These are phyloP conservation scores for Boulengeromyrus knoepffleri DNA, from an alignment of 2,113 vertebrate species.

Conservation along the genomic window DNA sequence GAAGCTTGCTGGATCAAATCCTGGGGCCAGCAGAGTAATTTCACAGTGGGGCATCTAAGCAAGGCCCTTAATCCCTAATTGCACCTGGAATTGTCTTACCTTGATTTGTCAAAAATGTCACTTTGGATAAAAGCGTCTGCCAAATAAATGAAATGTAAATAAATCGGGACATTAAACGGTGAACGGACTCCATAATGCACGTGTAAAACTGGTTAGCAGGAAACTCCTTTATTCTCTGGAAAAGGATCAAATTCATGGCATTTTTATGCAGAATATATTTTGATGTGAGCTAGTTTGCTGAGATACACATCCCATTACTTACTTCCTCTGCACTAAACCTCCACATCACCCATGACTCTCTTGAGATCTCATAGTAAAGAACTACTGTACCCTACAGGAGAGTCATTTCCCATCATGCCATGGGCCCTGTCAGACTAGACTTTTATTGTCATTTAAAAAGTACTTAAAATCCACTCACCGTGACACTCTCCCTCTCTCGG, in stretches of 20 bases:
- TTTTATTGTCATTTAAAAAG: neutral
- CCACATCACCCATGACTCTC: neutral
- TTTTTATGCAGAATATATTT: neutral
- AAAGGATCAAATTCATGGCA: neutral
- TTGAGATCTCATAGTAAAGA: neutral
- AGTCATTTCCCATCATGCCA: neutral
- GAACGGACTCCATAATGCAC: neutral
- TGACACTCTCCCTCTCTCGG: neutral
- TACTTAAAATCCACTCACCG: neutral
- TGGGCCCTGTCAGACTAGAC: neutral
- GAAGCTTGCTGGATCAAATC: neutral
- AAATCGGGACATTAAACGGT: neutral
- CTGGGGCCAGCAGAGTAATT: neutral
- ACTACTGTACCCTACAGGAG: neutral
- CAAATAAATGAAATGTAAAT: neutral
- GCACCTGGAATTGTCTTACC: neutral
- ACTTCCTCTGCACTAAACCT: neutral
- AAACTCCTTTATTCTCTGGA: neutral
- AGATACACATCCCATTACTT: neutral
- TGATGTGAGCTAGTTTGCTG: neutral
- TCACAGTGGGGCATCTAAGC: neutral
- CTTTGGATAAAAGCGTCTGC: neutral
- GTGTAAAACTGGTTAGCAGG: neutral
- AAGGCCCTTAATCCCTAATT: neutral
- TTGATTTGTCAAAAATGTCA: neutral